Conservation (phyloP, 2,888 invertebrate genomes). For the Nebria brevicollis region DNA sequence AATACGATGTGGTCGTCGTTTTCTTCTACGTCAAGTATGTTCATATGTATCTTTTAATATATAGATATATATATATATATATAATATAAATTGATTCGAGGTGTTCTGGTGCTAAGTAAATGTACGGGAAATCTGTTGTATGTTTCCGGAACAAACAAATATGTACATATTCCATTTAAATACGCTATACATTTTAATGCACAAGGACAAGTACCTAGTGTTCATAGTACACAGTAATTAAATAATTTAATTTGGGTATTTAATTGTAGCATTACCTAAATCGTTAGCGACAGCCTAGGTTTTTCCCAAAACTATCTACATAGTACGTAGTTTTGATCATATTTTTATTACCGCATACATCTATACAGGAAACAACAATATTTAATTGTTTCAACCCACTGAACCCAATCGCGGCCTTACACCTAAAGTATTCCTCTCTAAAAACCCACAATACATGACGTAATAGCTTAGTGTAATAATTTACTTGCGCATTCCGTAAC, state of each 20-base stretch:
- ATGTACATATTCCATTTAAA: no score
- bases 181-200: no score
- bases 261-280: background rate
- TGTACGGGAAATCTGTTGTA: background rate
- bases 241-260: background rate
- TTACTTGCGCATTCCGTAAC: background rate
- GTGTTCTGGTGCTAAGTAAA: no score
- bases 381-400: conserved; percentile 1
- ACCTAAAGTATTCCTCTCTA: background rate
- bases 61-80: no score
- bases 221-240: no score
- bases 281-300: background rate
- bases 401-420: background rate
- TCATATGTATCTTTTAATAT: background rate
- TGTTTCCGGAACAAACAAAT: background rate
- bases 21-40: conserved; percentile 43
- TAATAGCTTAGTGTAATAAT: background rate
- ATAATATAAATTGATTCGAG: no score
- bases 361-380: background rate
- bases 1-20: conserved; percentile 48
- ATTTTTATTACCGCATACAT: background rate
- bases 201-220: no score
- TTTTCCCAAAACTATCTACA: background rate
- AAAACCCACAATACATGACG: background rate
- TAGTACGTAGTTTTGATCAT: background rate